These are phyloP conservation scores for Pangasianodon gigas DNA, from an alignment of 2,113 vertebrate genomes.

Conservation along the genomic window DNA sequence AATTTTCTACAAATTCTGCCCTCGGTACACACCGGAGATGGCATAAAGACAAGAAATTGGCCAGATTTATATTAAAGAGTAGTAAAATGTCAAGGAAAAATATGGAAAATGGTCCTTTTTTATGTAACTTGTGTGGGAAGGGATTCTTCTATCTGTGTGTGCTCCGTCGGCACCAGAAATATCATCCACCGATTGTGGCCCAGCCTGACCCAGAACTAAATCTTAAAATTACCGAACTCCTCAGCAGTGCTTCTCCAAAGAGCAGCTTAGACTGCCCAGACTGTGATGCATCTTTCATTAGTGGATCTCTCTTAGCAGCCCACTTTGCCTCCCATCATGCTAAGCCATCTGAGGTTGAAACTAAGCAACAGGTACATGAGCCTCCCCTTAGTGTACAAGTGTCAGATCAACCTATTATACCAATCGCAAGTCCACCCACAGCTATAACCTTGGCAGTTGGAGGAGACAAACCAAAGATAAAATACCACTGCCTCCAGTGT, in stretches of 20 bases:
- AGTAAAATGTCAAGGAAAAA: constrained; percentile 52
- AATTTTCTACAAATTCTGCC: constrained; percentile 71
- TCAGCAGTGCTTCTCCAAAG: background rate
- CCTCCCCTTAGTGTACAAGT: background rate
- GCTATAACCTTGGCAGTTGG: background rate
- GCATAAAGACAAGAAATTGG: constrained; percentile 70
- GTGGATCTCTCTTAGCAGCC: constrained; percentile 50
- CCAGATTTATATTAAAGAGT: constrained; percentile 58
- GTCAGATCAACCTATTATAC: background rate
- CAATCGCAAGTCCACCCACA: background rate
- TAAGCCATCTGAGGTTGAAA: constrained; percentile 16
- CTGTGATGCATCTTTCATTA: constrained; percentile 57
- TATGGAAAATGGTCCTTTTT: constrained; percentile 60
- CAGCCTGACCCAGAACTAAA: constrained; percentile 11
- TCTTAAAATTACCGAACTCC: background rate
- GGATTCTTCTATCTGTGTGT: constrained; percentile 71
- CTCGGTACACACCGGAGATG: constrained; percentile 74
- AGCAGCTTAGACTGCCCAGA: constrained; percentile 51
- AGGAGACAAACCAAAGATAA: constrained; percentile 43
- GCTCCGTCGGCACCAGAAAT: constrained; percentile 67
- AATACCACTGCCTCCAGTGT: constrained; percentile 67
- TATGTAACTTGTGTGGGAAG: constrained; percentile 68
- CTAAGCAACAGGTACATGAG: background rate
- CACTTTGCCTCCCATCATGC: constrained; percentile 58
- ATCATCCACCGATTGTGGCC: constrained; percentile 57